phyloP scores from a whole-genome alignment of 2,113 vertebrate species.

The Mungos mungo region DNA sequence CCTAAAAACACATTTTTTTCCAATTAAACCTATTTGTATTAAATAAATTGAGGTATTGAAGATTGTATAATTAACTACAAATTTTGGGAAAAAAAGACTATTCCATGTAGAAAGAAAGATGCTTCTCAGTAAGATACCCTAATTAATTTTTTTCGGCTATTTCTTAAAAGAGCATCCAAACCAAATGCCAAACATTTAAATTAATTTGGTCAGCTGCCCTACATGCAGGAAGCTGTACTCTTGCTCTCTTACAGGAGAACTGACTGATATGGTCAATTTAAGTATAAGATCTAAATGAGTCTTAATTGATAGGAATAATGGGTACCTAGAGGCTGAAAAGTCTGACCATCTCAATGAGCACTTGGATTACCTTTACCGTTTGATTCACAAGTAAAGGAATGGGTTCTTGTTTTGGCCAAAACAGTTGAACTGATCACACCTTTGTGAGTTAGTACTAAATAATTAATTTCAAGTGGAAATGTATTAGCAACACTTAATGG shows the following conservation, averaged over 20 bases:
- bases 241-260: neutral
- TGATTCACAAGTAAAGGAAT: neutral
- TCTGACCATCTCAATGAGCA: neutral
- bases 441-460: neutral
- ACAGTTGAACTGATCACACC: neutral
- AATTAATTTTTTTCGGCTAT: neutral
- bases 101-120: neutral
- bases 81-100: neutral
- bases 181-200: neutral
- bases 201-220: neutral
- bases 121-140: neutral
- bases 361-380: neutral
- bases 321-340: neutral
- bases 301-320: neutral
- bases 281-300: neutral
- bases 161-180: neutral
- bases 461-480: constrained; percentile 5
- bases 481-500: neutral
- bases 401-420: neutral
- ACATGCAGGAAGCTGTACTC: neutral
- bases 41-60: neutral
- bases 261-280: neutral
- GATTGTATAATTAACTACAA: neutral
- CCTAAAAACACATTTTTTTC: neutral
- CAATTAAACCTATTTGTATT: neutral